Evolutionary conservation across 2,888 invertebrate genomes (phyloP), one percentile per base, ranked within the genome.

Genomic region (Dromius quadrimaculatus): DNA sequence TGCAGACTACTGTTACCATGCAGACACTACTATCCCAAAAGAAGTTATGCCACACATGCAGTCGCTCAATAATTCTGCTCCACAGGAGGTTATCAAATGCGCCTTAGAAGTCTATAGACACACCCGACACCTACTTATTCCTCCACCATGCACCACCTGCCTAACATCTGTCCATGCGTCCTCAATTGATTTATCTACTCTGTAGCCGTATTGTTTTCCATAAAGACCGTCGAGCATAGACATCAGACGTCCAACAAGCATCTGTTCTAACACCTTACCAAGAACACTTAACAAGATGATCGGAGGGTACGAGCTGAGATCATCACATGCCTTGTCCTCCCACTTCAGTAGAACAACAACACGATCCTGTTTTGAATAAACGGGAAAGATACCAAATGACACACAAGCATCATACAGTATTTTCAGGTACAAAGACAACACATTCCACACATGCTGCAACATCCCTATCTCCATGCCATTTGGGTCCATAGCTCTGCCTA

Each of bases 241-340:
- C 6, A 11, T 5, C 22, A 73, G 32, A n/a, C 57, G 28, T 0
- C 28, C 34, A 1, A 57, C 63, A 36, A 72, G 19, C 20, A 72
- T 41, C 8, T 66, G 13, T 34, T 72, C 73, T 34, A 71, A 57
- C 2, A 71, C 15, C 50, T 73, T 72, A 0, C 73, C 65, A 6
- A 71, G 59, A 1, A 43, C 43, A 1, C 54, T 23, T 3, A 66
- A 13, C 22, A 71, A 11, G 9, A 38, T 54, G 1, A 71, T 71
- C n/a, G 71, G 65, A 32, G 57, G 32, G 17, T 65, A 71, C 11
- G 71, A 71, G 8, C 41, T 15, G 0, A 38, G 47, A n/a, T 41
- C 41, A 41, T 11, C 41, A 11, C 41, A 4, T 11, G 41, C 41
- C 41, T 41, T 41, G 41, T 41, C 41, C n/a, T 41, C 41, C 32